Conservation (phyloP, 2,797 vertebrate species). For the Sebastes minor region DNA sequence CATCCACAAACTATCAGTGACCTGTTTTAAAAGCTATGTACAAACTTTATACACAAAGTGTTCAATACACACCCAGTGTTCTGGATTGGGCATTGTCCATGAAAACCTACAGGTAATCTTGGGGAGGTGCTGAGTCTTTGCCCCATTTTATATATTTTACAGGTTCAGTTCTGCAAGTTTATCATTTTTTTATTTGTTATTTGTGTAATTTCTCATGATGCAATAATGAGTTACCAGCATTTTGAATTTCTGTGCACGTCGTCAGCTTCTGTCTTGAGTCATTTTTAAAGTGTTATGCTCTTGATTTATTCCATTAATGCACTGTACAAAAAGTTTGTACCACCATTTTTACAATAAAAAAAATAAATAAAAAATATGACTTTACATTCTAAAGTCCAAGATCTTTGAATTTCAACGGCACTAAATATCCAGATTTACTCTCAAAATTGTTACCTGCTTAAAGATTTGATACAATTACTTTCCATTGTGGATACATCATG, state of each 20-base stretch:
- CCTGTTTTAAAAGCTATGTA: background rate
- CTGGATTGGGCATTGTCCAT: background rate
- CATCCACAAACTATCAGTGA: no score
- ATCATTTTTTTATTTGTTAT: background rate
- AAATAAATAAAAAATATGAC: no score
- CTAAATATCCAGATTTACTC: background rate
- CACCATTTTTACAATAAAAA: background rate
- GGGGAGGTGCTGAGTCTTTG: no score
- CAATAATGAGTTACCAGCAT: background rate
- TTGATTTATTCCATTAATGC: background rate
- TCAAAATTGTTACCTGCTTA: background rate
- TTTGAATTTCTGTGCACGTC: background rate
- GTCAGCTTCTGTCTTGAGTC: background rate
- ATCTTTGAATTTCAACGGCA: background rate
- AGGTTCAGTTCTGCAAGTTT: no score
- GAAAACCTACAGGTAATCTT: background rate
- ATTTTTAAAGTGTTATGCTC: background rate
- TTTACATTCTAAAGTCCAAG: background rate
- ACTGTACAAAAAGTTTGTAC: background rate
- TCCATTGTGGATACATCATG: background rate
- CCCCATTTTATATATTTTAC: no score
- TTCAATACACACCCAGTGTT: no score
- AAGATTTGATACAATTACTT: background rate
- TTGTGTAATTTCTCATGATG: background rate
- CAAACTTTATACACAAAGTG: background rate